These are phyloP conservation scores for Alauda arvensis DNA, from an alignment of 2,797 vertebrate species.

Conservation along the genomic window DNA sequence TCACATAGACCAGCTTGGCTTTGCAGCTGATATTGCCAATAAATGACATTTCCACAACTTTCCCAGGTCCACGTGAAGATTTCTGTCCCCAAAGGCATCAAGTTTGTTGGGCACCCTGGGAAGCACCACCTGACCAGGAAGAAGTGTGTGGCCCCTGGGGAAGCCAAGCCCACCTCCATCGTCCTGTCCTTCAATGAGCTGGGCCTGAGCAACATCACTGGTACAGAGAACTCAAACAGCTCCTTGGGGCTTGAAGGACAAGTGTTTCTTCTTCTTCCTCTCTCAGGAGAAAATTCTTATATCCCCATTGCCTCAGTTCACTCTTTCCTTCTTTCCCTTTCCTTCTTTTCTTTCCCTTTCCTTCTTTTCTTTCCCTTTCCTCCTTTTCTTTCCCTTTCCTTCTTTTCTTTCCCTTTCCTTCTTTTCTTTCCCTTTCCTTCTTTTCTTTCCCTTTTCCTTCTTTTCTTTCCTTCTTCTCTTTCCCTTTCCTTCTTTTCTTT, in stretches of 20 bases:
- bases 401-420: too few relatives aligned
- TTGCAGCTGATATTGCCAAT: not conserved
- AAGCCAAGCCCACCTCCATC: slow-evolving; percentile 84
- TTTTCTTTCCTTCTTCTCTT: too few relatives aligned
- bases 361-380: too few relatives aligned
- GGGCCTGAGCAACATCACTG: slow-evolving; percentile 87
- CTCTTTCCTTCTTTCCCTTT: not conserved
- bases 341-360: too few relatives aligned
- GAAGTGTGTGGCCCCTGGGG: slow-evolving; percentile 84
- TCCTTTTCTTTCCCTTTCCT: too few relatives aligned
- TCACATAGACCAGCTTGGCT: rapidly evolving
- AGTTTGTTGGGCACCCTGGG: slow-evolving; percentile 89
- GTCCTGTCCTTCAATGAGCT: slow-evolving; percentile 87
- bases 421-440: too few relatives aligned
- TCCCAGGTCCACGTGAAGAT: slow-evolving; percentile 88
- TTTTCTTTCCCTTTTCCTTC: too few relatives aligned
- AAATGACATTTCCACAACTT: not conserved
- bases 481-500: too few relatives aligned
- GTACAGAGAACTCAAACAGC: slow-evolving; percentile 54
- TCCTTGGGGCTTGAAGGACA: not conserved
- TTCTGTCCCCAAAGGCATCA: slow-evolving; percentile 86
- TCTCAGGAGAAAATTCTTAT: not conserved
- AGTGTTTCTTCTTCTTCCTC: not conserved
- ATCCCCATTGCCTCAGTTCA: not conserved
- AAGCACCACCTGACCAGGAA: slow-evolving; percentile 88